Percentiles rank a stretch among this genome's conserved stretches.
phyloP scores from a whole-genome alignment of 2,888 invertebrate species.

The Stenchaetothrips biformis region DNA sequence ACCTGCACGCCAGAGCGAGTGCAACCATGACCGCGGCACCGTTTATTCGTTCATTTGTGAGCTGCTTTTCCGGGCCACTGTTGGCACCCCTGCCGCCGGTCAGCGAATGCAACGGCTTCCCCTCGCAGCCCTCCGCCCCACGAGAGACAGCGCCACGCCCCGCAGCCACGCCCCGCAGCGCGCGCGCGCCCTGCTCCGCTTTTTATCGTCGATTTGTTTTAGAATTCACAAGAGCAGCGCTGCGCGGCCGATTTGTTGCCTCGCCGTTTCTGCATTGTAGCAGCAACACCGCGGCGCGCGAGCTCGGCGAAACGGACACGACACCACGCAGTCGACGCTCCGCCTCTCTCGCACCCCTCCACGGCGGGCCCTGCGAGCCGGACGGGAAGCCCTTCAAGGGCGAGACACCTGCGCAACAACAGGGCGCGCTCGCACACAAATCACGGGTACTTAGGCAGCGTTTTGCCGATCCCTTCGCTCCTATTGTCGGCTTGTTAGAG shows the following conservation, averaged over 20 bases:
- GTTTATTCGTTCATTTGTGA: too few relatives aligned
- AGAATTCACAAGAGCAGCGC: not conserved
- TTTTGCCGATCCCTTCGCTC: not conserved
- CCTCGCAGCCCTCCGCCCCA: too few relatives aligned
- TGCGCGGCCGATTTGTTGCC: not conserved
- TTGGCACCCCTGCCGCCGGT: too few relatives aligned
- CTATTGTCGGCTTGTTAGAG: not conserved
- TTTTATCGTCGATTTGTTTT: slow-evolving; percentile 14
- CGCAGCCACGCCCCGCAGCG: not conserved
- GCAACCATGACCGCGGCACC: too few relatives aligned
- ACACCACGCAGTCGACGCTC: not conserved
- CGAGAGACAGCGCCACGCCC: not conserved
- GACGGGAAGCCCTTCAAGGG: too few relatives aligned
- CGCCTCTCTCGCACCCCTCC: too few relatives aligned
- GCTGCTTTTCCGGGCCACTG: too few relatives aligned
- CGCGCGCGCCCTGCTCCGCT: not conserved
- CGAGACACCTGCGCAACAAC: not conserved
- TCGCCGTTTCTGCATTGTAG: not conserved
- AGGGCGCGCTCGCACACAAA: not conserved
- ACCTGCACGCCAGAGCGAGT: too few relatives aligned
- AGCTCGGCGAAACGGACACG: not conserved
- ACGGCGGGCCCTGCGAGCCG: not conserved
- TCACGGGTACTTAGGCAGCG: not conserved
- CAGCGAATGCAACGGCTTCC: too few relatives aligned
- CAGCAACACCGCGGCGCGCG: not conserved